Evolutionary conservation across 1,140 invertebrate genomes (phyloP).

Genomic region (Conus betulinus): DNA sequence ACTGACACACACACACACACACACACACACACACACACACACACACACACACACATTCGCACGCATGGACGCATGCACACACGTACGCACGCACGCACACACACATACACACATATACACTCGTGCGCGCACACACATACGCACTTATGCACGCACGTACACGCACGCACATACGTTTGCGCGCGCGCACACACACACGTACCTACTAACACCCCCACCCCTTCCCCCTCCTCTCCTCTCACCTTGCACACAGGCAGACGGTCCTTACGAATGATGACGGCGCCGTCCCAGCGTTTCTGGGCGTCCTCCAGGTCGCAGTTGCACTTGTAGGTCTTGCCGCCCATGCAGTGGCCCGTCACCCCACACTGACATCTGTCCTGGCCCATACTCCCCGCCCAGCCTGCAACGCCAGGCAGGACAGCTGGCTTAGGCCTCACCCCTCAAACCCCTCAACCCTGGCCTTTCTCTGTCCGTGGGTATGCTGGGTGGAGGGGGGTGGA

Average conservation of each 20-base stretch:
- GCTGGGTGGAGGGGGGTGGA: no score
- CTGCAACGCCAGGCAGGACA: slow-evolving; percentile 24
- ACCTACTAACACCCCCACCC: no score
- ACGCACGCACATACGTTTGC: no score
- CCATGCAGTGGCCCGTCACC: slow-evolving; percentile 51
- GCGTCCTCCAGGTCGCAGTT: slow-evolving; percentile 58
- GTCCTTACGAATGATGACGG: slow-evolving; percentile 45
- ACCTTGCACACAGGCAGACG: slow-evolving; percentile 59
- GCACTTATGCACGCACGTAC: no score
- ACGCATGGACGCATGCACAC: no score
- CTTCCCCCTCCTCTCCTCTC: slow-evolving; percentile 13
- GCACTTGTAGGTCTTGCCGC: slow-evolving; percentile 32
- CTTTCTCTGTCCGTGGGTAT: no score
- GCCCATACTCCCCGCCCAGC: slow-evolving; percentile 57
- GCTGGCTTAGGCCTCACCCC: no score
- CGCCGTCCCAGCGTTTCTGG: slow-evolving; percentile 38
- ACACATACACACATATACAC: background rate
- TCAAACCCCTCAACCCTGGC: no score
- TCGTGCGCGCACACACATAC: no score
- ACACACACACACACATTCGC: background rate
- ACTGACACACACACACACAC: background rate
- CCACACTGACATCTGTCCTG: slow-evolving; percentile 58
- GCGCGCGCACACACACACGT: no score
- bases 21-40: background rate
- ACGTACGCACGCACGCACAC: background rate